phyloP scores from a whole-genome alignment of 2,888 invertebrate species.

The Xestia sexstrigata region DNA sequence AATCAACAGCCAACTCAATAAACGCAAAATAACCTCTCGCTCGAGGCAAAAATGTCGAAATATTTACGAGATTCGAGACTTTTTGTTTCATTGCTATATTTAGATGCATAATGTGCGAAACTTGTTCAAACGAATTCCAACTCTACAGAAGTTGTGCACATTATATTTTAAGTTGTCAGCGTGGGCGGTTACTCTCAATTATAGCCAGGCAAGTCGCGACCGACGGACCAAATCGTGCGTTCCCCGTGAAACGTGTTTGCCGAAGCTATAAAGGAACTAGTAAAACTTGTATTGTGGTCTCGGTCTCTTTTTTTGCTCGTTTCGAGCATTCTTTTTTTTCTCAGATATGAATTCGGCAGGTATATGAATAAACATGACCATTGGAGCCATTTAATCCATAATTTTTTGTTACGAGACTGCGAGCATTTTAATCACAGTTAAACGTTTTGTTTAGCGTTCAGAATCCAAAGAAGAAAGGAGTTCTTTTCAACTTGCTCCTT shows the following conservation, averaged over 20 bases:
- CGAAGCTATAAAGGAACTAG: constrained; percentile 84
- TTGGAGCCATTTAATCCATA: constrained; percentile 43
- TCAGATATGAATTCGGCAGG: constrained; percentile 66
- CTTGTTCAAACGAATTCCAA: constrained; percentile 74
- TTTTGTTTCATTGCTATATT: constrained; percentile 83
- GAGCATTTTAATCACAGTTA: constrained; percentile 48
- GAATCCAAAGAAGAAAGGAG: constrained; percentile 25
- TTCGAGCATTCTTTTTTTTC: constrained; percentile 66
- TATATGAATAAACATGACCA: constrained; percentile 66
- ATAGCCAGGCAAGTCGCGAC: constrained; percentile 70
- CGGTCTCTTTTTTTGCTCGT: constrained; percentile 76
- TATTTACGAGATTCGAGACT: constrained; percentile 83
- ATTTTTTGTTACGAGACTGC: constrained; percentile 37
- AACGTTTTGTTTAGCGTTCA: constrained; percentile 22
- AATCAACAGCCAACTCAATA: constrained; percentile 83
- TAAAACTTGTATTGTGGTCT: constrained; percentile 82
- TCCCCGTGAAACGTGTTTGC: constrained; percentile 83
- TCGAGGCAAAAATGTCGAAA: constrained; percentile 84
- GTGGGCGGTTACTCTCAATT: constrained; percentile 75
- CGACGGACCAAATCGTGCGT: constrained; percentile 81
- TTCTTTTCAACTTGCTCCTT: constrained; percentile 28
- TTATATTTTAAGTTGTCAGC: constrained; percentile 74
- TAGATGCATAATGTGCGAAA: constrained; percentile 74
- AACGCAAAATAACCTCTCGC: constrained; percentile 84
- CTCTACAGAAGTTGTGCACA: constrained; percentile 75